Base-by-base conservation (phyloP, 1,140 invertebrate species). In the Cydia pomonella region DNA sequence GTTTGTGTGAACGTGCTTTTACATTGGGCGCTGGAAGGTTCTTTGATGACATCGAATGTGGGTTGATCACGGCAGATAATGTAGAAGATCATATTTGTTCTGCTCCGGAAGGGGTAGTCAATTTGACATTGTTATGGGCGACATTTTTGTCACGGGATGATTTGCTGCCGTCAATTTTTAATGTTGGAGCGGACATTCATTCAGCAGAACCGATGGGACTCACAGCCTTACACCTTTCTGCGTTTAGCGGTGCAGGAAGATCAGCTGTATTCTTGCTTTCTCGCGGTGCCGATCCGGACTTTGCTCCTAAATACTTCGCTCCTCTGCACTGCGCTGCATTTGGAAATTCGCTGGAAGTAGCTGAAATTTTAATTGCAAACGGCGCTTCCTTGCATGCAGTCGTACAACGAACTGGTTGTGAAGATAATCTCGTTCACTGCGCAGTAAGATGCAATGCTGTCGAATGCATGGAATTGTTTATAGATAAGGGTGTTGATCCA, bases 31-130 rank as follows among this genome's bases (percentile, higher is more conserved):
- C 94, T 13, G 88, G 94, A 27, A 94, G 95, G 66, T 87, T 95
- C 6, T 92, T 96, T 13, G 94, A 95, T 27, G 95, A 95, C 75
- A 90, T 96, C 0, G 95, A 96, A 80, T 92, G 84, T 75, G 93
- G 94, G 25, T 92, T 94, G 62, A 93, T 93, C 0, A 91, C 91
- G 6, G 82, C 87, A 5, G 93, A 94, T 0, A 94, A 93, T 75
- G 84, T 94, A 0, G 86, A 92, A 10, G 91, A 92, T 44, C 89
- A 92, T 10, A 91, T 93, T 50, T 82, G 77, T 27, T 92, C 91
- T 3, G 91, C 91, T 0, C 91, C 91, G 3, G 91, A 92, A 79
- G 85, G 87, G 6, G 90, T 93, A n/a, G 87, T 93, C 1, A 92
- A 90, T 80, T 84, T 93, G 59, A 91, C 91, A 16, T 77, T 93